Evolutionary conservation across 2,113 vertebrate genomes (phyloP).

Genomic region (Spheniscus mendiculus): DNA sequence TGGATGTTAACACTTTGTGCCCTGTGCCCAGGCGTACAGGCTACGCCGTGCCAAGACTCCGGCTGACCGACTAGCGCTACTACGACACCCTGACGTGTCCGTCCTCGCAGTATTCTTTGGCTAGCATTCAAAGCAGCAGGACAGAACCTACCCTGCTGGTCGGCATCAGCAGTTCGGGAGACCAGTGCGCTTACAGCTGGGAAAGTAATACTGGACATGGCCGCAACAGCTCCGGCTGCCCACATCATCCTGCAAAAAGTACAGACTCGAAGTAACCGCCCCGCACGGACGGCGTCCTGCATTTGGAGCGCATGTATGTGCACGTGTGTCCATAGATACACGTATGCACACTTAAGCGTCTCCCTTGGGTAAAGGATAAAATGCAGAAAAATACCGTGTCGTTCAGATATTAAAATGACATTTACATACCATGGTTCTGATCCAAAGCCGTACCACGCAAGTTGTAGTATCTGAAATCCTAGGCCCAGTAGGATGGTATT

Average conservation of each 20-base stretch:
- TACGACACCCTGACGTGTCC: rapidly evolving
- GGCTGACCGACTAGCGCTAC: rapidly evolving
- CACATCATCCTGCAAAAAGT: conserved; percentile 86
- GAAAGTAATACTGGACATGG: conserved; percentile 90
- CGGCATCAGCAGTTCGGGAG: conserved; percentile 85
- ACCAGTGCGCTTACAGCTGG: conserved; percentile 87
- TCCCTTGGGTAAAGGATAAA: neutral
- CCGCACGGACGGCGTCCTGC: rapidly evolving
- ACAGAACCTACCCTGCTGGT: conserved; percentile 82
- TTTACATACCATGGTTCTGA: conserved; percentile 85
- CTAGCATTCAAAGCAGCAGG: neutral
- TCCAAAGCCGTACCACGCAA: conserved; percentile 89
- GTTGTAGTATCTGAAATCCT: conserved; percentile 87
- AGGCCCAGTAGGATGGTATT: conserved; percentile 88
- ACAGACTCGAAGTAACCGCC: neutral
- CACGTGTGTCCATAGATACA: rapidly evolving
- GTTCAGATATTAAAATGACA: neutral
- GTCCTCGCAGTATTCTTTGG: neutral
- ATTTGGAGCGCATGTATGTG: rapidly evolving
- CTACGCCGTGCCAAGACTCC: neutral
- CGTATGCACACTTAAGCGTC: rapidly evolving
- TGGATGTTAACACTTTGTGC: neutral
- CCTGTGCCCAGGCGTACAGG: rapidly evolving
- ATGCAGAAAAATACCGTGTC: neutral
- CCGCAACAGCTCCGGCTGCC: conserved; percentile 86